These are phyloP conservation scores for Esperia sulphurella DNA, from an alignment of 2,888 invertebrate species.

Conservation along the genomic window DNA sequence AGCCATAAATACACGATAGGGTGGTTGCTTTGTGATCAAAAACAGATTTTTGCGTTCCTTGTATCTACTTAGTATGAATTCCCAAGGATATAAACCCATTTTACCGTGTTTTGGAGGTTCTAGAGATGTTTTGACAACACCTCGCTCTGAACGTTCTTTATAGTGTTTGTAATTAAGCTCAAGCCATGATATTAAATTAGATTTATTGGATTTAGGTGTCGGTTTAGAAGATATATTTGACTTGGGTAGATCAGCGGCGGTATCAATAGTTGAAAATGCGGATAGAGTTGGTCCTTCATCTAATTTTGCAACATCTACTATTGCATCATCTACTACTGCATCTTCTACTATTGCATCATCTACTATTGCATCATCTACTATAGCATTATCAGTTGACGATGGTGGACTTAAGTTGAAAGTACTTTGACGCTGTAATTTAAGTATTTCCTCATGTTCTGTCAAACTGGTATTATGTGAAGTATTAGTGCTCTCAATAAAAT, in stretches of 20 bases:
- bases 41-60: constrained; percentile 55
- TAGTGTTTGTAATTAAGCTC: constrained; percentile 54
- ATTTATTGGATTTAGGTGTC: neutral
- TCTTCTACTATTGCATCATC: too few relatives aligned
- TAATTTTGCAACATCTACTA: too few relatives aligned
- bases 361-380: neutral
- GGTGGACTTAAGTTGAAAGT: neutral
- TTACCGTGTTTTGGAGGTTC: constrained; percentile 48
- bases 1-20: constrained; percentile 59
- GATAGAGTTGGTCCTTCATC: neutral
- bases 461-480: neutral
- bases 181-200: constrained; percentile 39
- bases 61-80: constrained; percentile 57
- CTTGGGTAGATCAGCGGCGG: too few relatives aligned
- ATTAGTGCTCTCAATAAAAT: neutral
- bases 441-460: neutral
- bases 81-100: constrained; percentile 54
- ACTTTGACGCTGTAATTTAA: neutral
- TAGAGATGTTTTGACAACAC: constrained; percentile 36
- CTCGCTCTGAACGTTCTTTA: constrained; percentile 38
- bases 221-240: neutral
- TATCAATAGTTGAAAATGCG: too few relatives aligned
- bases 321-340: too few relatives aligned
- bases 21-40: constrained; percentile 45
- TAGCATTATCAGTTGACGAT: neutral